Conservation (phyloP, 2,888 invertebrate genomes). For the Hedychridium roseum region DNA sequence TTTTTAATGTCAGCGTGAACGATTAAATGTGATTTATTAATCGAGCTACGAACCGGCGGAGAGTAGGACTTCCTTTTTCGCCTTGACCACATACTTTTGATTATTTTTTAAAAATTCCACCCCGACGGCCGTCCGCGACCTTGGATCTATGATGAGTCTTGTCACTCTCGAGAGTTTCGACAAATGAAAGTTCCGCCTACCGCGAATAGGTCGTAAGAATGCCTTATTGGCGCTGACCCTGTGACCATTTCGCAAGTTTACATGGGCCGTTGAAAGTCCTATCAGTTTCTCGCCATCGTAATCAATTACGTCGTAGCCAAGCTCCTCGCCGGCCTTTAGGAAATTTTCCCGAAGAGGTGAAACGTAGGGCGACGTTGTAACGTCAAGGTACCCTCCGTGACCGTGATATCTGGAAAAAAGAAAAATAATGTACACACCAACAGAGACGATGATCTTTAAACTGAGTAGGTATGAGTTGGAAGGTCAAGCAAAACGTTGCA, state of each 20-base stretch:
- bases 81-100: constrained; percentile 66
- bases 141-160: constrained; percentile 73
- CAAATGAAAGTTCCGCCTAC: constrained; percentile 74
- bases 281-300: constrained; percentile 72
- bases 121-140: constrained; percentile 70
- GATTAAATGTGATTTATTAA: neutral
- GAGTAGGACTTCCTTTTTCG: constrained; percentile 79
- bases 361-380: constrained; percentile 72
- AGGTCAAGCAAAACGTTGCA: too few relatives aligned
- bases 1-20: neutral
- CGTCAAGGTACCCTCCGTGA: constrained; percentile 73
- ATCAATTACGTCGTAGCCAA: constrained; percentile 76
- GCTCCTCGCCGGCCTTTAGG: constrained; percentile 72
- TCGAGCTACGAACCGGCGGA: constrained; percentile 70
- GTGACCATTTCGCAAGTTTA: constrained; percentile 75
- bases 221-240: constrained; percentile 84
- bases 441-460: too few relatives aligned
- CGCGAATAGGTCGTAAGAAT: constrained; percentile 74
- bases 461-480: too few relatives aligned
- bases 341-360: constrained; percentile 73
- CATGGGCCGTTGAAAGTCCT: constrained; percentile 77
- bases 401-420: constrained; percentile 70
- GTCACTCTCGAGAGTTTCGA: constrained; percentile 75
- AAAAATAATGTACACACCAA: too few relatives aligned
- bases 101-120: constrained; percentile 76